These are phyloP conservation scores for Diarsia dahlii DNA, from an alignment of 2,888 invertebrate species.

Conservation along the genomic window DNA sequence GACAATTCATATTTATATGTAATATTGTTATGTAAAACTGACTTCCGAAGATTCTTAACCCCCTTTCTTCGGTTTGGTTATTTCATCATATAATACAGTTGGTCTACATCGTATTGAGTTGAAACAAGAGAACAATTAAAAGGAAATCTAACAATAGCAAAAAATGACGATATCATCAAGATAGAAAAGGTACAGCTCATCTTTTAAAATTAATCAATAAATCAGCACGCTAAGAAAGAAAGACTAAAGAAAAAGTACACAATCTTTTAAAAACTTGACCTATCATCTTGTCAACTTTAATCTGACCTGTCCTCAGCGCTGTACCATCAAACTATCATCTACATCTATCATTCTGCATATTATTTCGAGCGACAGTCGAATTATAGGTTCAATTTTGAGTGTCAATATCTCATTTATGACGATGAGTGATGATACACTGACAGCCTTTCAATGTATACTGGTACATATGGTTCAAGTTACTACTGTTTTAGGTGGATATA, in stretches of 20 bases:
- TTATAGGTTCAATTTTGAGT: too few relatives aligned
- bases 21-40: slow-evolving; percentile 36
- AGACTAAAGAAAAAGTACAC: too few relatives aligned
- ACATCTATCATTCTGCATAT: not conserved
- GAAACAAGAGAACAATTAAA: not conserved
- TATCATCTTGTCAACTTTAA: not conserved
- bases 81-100: not conserved
- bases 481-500: not conserved
- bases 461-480: not conserved
- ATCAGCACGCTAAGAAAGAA: not conserved
- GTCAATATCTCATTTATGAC: not conserved
- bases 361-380: not conserved
- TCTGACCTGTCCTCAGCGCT: not conserved
- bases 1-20: slow-evolving; percentile 15
- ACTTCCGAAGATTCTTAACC: slow-evolving; percentile 10
- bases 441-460: not conserved
- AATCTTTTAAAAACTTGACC: not conserved
- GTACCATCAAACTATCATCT: not conserved
- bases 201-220: not conserved
- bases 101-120: not conserved
- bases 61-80: not conserved
- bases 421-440: not conserved
- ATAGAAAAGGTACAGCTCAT: not conserved
- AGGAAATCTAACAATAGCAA: not conserved
- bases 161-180: not conserved